Percentiles rank a stretch among this genome's conserved stretches.
Evolutionary conservation across 2,797 vertebrate species (phyloP).

Genomic region (Rhinogobio ventralis): DNA sequence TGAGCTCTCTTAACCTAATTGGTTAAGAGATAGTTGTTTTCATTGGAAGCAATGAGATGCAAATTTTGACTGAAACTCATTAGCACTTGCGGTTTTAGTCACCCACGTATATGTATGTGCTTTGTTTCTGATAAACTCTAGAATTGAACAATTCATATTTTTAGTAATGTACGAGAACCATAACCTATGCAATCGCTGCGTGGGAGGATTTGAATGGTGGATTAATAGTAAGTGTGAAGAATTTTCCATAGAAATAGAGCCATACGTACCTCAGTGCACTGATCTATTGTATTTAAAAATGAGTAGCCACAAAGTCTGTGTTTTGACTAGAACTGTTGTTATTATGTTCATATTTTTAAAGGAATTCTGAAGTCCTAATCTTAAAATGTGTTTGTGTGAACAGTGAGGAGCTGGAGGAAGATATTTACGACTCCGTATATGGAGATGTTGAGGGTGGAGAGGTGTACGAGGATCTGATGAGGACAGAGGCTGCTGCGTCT

Average conservation of each 20-base stretch:
- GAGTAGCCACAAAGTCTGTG: neutral
- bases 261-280: neutral
- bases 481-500: conserved; percentile 83
- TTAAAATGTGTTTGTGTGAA: conserved; percentile 14
- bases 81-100: neutral
- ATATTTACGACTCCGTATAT: conserved; percentile 94
- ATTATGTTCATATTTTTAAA: neutral
- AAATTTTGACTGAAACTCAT: neutral
- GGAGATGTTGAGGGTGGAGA: conserved; percentile 94
- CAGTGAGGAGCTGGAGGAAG: conserved; percentile 88
- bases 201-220: neutral
- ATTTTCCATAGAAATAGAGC: neutral
- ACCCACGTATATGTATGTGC: neutral
- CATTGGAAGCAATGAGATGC: neutral
- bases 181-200: neutral
- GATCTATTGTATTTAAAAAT: neutral
- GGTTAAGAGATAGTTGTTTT: neutral
- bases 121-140: conserved; percentile 1
- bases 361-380: neutral
- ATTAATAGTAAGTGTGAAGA: conserved; percentile 8
- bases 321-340: neutral
- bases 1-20: neutral
- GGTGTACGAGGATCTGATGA: conserved; percentile 97
- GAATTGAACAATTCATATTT: conserved; percentile 20
- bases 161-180: neutral